Conservation (phyloP, 2,113 vertebrate species). For the Pandion haliaetus region DNA sequence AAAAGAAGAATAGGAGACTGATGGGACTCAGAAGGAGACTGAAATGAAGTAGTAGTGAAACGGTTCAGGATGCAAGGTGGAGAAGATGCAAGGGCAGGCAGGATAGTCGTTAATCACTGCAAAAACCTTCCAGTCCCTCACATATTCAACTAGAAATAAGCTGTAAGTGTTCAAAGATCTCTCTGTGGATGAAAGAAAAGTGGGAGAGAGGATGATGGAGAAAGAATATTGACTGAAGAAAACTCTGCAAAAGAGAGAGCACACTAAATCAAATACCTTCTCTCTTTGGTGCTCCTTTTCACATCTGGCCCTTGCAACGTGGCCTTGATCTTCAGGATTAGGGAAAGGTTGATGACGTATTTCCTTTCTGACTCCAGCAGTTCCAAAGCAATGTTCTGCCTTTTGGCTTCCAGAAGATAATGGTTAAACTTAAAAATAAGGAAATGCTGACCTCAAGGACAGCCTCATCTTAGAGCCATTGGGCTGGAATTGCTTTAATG, state of each 20-base stretch:
- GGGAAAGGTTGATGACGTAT: conserved; percentile 91
- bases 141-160: background rate
- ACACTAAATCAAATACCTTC: conserved; percentile 79
- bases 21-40: background rate
- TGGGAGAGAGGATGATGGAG: background rate
- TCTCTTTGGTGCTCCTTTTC: conserved; percentile 85
- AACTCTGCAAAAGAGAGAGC: conserved; percentile 3
- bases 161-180: background rate
- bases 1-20: background rate
- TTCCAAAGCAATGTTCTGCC: conserved; percentile 90
- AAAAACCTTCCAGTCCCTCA: background rate
- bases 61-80: background rate
- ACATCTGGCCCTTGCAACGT: conserved; percentile 87
- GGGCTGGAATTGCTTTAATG: too few species aligned
- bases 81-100: background rate
- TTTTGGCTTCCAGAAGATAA: conserved; percentile 79
- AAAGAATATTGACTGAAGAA: background rate
- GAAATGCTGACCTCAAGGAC: background rate
- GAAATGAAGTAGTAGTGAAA: background rate
- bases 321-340: conserved; percentile 94
- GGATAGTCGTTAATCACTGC: background rate
- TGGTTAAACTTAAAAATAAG: background rate
- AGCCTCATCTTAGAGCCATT: background rate
- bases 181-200: background rate
- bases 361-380: conserved; percentile 94